Percentiles rank a stretch among this genome's conserved stretches.
Evolutionary conservation across 2,113 vertebrate species (phyloP).

Genomic region (Orthonyx spaldingii): DNA sequence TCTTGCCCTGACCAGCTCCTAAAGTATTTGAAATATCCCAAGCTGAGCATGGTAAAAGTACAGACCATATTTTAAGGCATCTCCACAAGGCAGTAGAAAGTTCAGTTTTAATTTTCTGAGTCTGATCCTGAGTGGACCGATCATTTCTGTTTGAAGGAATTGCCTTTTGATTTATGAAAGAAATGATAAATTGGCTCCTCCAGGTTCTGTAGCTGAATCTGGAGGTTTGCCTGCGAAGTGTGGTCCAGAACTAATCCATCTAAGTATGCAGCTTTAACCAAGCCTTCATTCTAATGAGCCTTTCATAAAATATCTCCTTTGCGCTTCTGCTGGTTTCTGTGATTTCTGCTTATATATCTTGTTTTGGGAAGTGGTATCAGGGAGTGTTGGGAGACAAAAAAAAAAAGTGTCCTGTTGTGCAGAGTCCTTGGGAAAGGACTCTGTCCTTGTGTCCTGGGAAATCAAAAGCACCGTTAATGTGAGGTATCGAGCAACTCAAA

Average conservation of each 20-base stretch:
- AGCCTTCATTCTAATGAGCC: neutral
- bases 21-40: neutral
- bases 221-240: neutral
- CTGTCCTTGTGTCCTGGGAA: neutral
- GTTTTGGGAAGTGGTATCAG: neutral
- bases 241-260: neutral
- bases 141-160: neutral
- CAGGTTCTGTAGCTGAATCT: neutral
- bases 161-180: neutral
- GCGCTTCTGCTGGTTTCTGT: neutral
- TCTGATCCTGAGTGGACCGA: neutral
- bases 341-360: neutral
- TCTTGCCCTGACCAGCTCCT: neutral
- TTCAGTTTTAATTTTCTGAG: neutral
- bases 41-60: neutral
- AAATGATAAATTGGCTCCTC: neutral
- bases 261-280: neutral
- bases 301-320: neutral
- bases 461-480: neutral
- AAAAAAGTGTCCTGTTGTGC: neutral
- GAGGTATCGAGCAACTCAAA: neutral
- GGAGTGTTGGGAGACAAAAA: neutral
- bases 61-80: neutral
- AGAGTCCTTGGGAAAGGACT: neutral
- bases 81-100: neutral